Percentiles rank a stretch among this genome's conserved stretches.
These are phyloP conservation scores for Ceratitis capitata DNA, from an alignment of 1,140 invertebrate genomes.

Conservation along the genomic window DNA sequence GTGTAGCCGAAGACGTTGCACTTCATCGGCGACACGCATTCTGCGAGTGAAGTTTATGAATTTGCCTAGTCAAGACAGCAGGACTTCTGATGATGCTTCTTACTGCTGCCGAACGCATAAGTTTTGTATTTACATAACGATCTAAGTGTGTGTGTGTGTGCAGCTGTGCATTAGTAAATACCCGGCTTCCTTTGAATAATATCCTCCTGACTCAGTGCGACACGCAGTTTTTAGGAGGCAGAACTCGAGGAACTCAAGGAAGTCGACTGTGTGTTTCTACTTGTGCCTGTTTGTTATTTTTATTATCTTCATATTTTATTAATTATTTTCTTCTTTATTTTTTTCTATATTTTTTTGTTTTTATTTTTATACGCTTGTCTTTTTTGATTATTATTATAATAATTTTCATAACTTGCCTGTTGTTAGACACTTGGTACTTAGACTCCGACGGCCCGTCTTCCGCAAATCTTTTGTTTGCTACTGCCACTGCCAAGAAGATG, in stretches of 20 bases:
- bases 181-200: neutral
- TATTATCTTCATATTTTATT: too few species aligned
- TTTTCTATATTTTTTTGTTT: neutral
- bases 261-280: too few species aligned
- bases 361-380: too few species aligned
- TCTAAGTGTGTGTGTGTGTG: neutral
- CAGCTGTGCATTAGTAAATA: neutral
- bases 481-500: neutral
- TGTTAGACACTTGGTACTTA: conserved; percentile 19
- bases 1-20: neutral
- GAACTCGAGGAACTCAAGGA: too few species aligned
- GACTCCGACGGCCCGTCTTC: neutral
- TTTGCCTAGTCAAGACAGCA: too few species aligned
- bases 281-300: too few species aligned
- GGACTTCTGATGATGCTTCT: too few species aligned
- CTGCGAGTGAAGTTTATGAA: neutral
- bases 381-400: neutral
- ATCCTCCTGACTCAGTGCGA: neutral
- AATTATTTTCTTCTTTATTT: too few species aligned
- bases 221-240: neutral
- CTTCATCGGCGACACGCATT: conserved; percentile 22
- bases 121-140: neutral
- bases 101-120: too few species aligned
- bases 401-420: neutral
- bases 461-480: neutral